Percentiles rank a stretch among this genome's conserved stretches.
These are phyloP conservation scores for Drosophila subpulchrella DNA, from an alignment of 1,140 invertebrate genomes.

Conservation along the genomic window DNA sequence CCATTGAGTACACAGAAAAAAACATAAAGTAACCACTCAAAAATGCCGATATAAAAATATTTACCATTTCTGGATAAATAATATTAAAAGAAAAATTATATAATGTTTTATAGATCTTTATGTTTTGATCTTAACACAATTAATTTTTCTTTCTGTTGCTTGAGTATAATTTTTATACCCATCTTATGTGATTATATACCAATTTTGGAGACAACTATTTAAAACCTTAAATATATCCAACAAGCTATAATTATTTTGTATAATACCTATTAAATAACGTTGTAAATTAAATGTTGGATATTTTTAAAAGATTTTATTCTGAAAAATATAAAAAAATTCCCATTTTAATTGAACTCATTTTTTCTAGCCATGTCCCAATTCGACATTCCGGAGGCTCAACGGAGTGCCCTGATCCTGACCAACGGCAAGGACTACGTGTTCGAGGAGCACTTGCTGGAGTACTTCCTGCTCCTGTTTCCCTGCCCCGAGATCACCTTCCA, in stretches of 20 bases:
- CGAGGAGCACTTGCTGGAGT: conserved; percentile 67
- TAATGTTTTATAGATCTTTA: too few species aligned
- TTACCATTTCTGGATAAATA: not conserved
- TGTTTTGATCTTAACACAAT: too few species aligned
- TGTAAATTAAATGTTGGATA: too few species aligned
- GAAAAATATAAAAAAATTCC: too few species aligned
- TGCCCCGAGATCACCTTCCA: conserved; percentile 67
- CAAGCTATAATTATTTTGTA: too few species aligned
- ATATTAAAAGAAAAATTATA: not conserved
- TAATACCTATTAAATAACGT: too few species aligned
- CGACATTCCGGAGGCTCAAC: conserved; percentile 43
- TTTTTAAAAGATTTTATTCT: too few species aligned
- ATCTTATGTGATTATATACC: too few species aligned
- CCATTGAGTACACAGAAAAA: not conserved
- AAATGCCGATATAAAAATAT: not conserved
- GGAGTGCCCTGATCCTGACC: conserved; percentile 54
- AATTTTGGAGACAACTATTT: too few species aligned
- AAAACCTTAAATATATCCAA: too few species aligned
- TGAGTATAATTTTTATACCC: too few species aligned
- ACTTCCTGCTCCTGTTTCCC: conserved; percentile 74
- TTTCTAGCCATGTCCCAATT: conserved; percentile 53
- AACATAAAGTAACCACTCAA: not conserved
- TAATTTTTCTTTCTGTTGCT: too few species aligned
- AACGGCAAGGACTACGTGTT: conserved; percentile 71
- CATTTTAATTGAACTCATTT: not conserved